phyloP scores from a whole-genome alignment of 2,888 invertebrate genomes.

The Bombylius major region DNA sequence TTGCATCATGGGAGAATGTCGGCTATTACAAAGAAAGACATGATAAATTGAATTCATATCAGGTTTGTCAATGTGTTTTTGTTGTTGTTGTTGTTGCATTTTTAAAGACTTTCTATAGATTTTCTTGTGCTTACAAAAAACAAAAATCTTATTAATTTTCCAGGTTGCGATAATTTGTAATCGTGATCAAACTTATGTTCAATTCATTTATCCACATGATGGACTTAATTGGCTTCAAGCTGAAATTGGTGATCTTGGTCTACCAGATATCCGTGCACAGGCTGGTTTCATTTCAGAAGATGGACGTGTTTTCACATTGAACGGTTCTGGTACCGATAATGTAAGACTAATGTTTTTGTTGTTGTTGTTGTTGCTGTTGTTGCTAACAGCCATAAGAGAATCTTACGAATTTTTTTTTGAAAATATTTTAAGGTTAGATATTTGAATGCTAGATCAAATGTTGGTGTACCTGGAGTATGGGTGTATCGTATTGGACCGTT shows the following conservation, averaged over 20 bases:
- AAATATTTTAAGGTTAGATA: conserved; percentile 25
- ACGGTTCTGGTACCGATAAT: conserved; percentile 86
- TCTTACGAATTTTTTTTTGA: neutral
- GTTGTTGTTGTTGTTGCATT: neutral
- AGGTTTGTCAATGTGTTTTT: conserved; percentile 41
- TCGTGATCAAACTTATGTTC: conserved; percentile 58
- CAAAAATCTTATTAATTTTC: neutral
- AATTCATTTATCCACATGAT: conserved; percentile 74
- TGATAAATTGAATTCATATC: conserved; percentile 78
- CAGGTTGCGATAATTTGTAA: conserved; percentile 28
- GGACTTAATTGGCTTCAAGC: conserved; percentile 90
- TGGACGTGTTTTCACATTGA: conserved; percentile 58
- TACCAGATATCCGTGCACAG: conserved; percentile 85
- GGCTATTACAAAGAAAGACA: conserved; percentile 51
- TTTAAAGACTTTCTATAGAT: neutral
- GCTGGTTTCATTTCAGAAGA: conserved; percentile 82
- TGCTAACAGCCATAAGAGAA: neutral
- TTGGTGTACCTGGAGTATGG: conserved; percentile 74
- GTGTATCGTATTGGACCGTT: conserved; percentile 72
- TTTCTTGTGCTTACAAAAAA: neutral
- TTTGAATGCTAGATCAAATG: conserved; percentile 68
- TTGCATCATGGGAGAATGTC: conserved; percentile 85
- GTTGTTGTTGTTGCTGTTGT: neutral
- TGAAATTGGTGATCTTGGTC: conserved; percentile 55
- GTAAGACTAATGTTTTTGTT: conserved; percentile 35